Base-by-base conservation (phyloP, 1,140 invertebrate species). In the Planococcus citri region DNA sequence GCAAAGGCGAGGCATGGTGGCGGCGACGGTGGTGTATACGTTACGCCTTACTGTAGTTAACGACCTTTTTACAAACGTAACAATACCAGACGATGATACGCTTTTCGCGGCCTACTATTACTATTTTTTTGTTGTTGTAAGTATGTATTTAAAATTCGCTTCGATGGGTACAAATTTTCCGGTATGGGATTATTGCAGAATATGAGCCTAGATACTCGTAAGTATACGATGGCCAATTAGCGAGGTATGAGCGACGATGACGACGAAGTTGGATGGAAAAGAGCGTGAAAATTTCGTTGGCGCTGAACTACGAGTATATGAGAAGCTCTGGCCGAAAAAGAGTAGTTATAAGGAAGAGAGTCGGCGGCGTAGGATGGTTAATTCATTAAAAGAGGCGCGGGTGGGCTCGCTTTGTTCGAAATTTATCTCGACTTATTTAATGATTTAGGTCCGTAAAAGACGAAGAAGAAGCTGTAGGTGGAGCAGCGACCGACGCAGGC, bases 21-120 rank as follows among this genome's bases (percentile, higher is more conserved):
- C n/a, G n/a, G n/a, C n/a, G n/a, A n/a, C n/a, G n/a, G n/a, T n/a
- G 60, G 21, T 24, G 60, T 64, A 58, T 58, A 64, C 60, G 60
- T 64, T 64, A 64, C 60, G 60, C 60, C 60, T 64, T 64, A 22
- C 20, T 64, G n/a, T n/a, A 64, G 25, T 27, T 25, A 64, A 24
- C 21, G 25, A 64, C 60, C 60, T 64, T 58, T 58, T 58, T 33
- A 6, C 41, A 14, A 20, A 33, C n/a, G 33, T 20, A 51, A 51
- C 60, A 64, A 64, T 64, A 25, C 17, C 57, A 20, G n/a, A n/a
- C 21, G 21, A 64, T 64, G 20, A 17, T 64, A 20, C 41, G 41
- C 41, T 64, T 58, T 58, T 58, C 20, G 60, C 9, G 20, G 25
- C 10, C 2, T 64, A 25, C 25, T 3, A 25, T 14, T 25, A 27